These are phyloP conservation scores for Metacarcinus magister DNA, from an alignment of 2,888 invertebrate genomes.

Conservation along the genomic window DNA sequence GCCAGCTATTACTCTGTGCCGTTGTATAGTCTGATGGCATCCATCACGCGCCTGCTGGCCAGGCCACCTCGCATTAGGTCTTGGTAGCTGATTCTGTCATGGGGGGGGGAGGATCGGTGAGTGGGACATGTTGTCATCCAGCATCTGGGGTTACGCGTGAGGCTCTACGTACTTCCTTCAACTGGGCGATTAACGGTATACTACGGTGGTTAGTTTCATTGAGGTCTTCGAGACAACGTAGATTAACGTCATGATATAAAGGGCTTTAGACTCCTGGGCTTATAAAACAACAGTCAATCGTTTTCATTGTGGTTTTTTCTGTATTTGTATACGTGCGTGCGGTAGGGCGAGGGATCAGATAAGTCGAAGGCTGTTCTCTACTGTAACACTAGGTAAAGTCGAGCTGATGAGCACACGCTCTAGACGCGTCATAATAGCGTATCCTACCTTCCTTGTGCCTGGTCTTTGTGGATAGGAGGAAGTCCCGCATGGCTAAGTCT, in stretches of 20 bases:
- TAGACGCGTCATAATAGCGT: background rate
- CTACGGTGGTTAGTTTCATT: background rate
- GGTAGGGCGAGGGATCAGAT: no score
- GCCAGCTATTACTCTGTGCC: slow-evolving; percentile 83
- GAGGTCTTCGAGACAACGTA: background rate
- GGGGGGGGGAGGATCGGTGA: slow-evolving; percentile 80
- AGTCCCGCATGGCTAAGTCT: slow-evolving; percentile 89
- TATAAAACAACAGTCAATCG: no score
- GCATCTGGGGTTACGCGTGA: slow-evolving; percentile 92
- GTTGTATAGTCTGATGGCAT: slow-evolving; percentile 82
- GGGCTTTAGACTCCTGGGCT: no score
- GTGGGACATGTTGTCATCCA: slow-evolving; percentile 83
- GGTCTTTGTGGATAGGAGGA: slow-evolving; percentile 86
- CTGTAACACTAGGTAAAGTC: background rate
- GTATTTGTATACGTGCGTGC: no score
- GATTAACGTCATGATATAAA: no score
- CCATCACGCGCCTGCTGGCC: slow-evolving; percentile 82
- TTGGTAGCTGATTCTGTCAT: slow-evolving; percentile 82
- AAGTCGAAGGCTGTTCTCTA: background rate
- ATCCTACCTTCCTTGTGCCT: slow-evolving; percentile 58
- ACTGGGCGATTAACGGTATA: slow-evolving; percentile 83
- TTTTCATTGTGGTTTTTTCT: no score
- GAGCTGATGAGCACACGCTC: background rate
- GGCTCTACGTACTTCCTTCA: slow-evolving; percentile 89
- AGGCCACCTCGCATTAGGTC: slow-evolving; percentile 82